Evolutionary conservation across 2,888 invertebrate species (phyloP).

Genomic region (Drosophila falleni): DNA sequence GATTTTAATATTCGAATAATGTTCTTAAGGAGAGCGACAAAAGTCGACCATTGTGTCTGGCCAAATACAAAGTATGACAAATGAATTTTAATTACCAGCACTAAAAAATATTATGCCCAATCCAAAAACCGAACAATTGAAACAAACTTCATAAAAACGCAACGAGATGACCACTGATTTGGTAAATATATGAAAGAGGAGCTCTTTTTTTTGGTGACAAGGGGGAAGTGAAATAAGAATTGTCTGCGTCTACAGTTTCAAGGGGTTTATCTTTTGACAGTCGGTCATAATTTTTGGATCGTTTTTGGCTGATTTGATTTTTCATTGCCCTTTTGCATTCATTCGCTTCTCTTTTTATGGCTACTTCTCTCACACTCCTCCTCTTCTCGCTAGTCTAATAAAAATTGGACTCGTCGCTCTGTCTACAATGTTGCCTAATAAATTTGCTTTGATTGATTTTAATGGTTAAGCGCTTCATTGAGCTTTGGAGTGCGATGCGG

Average conservation of each 20-base stretch:
- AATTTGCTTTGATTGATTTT: constrained; percentile 84
- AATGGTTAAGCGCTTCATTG: constrained; percentile 84
- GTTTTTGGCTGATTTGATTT: constrained; percentile 78
- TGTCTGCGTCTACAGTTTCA: constrained; percentile 50
- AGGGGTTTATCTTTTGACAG: constrained; percentile 72
- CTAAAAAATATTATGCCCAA: constrained; percentile 55
- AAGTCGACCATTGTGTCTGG: constrained; percentile 54
- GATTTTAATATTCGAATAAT: constrained; percentile 65
- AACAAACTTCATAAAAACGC: constrained; percentile 53
- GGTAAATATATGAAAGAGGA: constrained; percentile 6
- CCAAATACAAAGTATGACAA: constrained; percentile 71
- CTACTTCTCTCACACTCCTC: constrained; percentile 63
- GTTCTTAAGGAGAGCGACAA: constrained; percentile 19
- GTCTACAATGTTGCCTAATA: constrained; percentile 81
- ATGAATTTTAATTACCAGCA: constrained; percentile 75
- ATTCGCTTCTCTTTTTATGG: constrained; percentile 56
- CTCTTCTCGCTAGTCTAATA: constrained; percentile 59
- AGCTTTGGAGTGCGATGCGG: constrained; percentile 63
- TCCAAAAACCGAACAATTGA: constrained; percentile 55
- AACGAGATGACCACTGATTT: constrained; percentile 52
- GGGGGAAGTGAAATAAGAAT: constrained; percentile 13
- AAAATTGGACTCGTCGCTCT: constrained; percentile 56
- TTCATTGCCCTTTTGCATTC: constrained; percentile 64
- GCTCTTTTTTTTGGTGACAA: background rate
- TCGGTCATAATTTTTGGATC: constrained; percentile 71